These are phyloP conservation scores for Tipula lateralis DNA, from an alignment of 2,888 invertebrate species.

Conservation along the genomic window DNA sequence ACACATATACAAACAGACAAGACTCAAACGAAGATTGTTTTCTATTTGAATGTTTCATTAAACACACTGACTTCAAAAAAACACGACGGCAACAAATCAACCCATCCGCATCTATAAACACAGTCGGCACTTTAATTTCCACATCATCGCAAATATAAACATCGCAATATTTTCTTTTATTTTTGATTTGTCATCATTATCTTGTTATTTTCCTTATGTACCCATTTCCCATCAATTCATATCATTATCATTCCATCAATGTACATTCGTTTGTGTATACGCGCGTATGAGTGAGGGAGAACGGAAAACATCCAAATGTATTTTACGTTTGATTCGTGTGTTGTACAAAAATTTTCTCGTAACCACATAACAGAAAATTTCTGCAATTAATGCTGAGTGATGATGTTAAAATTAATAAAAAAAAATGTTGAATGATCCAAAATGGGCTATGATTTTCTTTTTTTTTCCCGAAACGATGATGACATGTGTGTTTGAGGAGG, in stretches of 20 bases:
- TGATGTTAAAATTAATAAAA: not conserved
- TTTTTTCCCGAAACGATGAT: not conserved
- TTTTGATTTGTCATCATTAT: slow-evolving; percentile 19
- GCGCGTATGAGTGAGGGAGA: not conserved
- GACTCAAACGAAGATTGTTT: not conserved
- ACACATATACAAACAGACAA: not conserved
- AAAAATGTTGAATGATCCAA: not conserved
- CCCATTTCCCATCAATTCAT: not conserved
- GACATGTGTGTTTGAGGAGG: not conserved
- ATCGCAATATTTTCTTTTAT: not conserved
- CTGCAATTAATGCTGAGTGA: not conserved
- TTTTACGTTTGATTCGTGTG: not conserved
- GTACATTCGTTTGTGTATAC: not conserved
- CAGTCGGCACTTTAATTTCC: not conserved
- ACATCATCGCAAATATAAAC: not conserved
- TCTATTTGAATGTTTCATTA: not conserved
- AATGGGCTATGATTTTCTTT: not conserved
- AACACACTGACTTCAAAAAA: not conserved
- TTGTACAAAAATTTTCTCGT: not conserved
- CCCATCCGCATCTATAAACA: not conserved
- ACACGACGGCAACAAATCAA: not conserved
- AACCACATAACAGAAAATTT: not conserved
- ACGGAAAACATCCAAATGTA: not conserved
- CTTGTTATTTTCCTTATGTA: not conserved
- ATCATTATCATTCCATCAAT: slow-evolving; percentile 15